Evolutionary conservation across 1,140 invertebrate genomes (phyloP), one percentile per base, ranked within the genome.

Genomic region (Heliconius hermathena): DNA sequence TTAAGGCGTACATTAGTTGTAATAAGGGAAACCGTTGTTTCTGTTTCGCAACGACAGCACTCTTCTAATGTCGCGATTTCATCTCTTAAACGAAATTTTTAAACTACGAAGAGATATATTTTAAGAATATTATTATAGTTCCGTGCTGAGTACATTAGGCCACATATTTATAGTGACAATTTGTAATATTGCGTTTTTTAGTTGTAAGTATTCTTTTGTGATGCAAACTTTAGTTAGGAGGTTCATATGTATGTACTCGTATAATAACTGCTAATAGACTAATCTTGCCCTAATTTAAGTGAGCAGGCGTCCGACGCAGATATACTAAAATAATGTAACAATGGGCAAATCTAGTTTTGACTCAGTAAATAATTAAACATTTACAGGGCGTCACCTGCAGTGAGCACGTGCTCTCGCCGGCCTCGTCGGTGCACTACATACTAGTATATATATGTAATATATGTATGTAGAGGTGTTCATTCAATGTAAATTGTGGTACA

Each of bases 11-110:
- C 36, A 71, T 71, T 33, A 71, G n/a, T 36, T 71, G 71, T 71
- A 38, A 38, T 71, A 71, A 71, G 71, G 29, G 71, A 38, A 20
- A 71, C 9, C 18, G 18, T 71, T 71, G 29, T 71, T 26, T 71
- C 1, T 29, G 70, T 71, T 36, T 36, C 18, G 71, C 13, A 36
- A 36, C 22, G 20, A 71, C 71, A 36, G 20, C 13, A 71, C 71
- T 36, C 5, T 38, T 66, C 3, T n/a, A 22, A n/a, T 57, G 54
- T 20, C 54, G 49, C 49, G 18, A 52, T 52, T 52, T 18, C 49
- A 52, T 18, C 49, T 52, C 49, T 52, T 52, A 52, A 52, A 46
- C 13, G 41, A 46, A 2, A 46, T 46, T 46, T 11, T 33, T 6
- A 33, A 33, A 33, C 2, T 33, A 33, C 33, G 5, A 33, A 33